Evolutionary conservation across 2,888 invertebrate genomes (phyloP).

Genomic region (Carterocephalus palaemon): DNA sequence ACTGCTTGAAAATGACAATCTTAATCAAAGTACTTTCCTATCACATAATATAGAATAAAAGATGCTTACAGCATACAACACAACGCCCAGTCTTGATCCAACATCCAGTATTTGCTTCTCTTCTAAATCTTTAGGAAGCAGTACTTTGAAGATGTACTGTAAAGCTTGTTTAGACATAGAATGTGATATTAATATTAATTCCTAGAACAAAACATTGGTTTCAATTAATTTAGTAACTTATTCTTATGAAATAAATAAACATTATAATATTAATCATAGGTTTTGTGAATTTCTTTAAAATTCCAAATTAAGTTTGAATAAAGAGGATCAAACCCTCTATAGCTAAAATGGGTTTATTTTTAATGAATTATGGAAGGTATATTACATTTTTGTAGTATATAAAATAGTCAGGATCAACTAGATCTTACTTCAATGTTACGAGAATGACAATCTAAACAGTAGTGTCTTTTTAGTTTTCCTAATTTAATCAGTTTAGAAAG

Average conservation of each 20-base stretch:
- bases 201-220: conserved; percentile 50
- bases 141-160: conserved; percentile 80
- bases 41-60: conserved; percentile 13
- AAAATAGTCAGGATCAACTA: too few species aligned
- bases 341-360: too few species aligned
- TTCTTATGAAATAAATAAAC: background rate
- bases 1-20: background rate
- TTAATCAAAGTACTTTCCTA: too few species aligned
- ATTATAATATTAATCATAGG: too few species aligned
- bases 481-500: conserved; percentile 66
- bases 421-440: conserved; percentile 55
- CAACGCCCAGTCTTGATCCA: conserved; percentile 84
- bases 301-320: too few species aligned
- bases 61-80: conserved; percentile 82
- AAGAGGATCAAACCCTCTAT: too few species aligned
- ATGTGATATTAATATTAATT: conserved; percentile 81
- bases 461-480: conserved; percentile 56
- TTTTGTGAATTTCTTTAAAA: too few species aligned
- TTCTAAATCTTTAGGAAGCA: conserved; percentile 79
- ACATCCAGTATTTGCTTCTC: conserved; percentile 82
- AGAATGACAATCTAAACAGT: conserved; percentile 61
- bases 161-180: conserved; percentile 81
- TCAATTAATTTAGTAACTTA: background rate
- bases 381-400: too few species aligned
- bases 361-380: too few species aligned